A percentile compares a stretch with the other conserved stretches of the same genome.
Evolutionary conservation across 1,140 invertebrate genomes (phyloP).

Genomic region (Cyrtorhinus lividipennis): DNA sequence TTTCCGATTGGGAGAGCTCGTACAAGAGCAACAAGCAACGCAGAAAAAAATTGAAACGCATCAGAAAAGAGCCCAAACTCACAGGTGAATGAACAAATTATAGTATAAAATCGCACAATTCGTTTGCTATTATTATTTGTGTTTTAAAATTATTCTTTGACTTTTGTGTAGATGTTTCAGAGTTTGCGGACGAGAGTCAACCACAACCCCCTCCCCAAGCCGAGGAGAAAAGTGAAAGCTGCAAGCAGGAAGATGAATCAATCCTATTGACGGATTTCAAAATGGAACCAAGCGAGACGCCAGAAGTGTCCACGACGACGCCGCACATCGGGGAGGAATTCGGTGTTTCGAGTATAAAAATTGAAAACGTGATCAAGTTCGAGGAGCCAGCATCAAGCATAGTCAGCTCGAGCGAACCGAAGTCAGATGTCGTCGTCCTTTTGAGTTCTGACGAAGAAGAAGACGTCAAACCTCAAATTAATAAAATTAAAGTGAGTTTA

Average conservation of each 20-base stretch:
- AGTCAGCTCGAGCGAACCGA: no score
- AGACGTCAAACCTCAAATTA: not conserved
- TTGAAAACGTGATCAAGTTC: no score
- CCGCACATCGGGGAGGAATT: not conserved
- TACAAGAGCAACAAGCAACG: conserved; percentile 10
- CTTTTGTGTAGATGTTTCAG: no score
- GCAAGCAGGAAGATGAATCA: not conserved
- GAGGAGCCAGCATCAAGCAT: no score
- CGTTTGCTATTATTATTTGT: no score
- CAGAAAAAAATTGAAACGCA: not conserved
- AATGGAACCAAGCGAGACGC: not conserved
- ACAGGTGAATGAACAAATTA: no score
- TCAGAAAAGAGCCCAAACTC: no score
- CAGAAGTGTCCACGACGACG: not conserved
- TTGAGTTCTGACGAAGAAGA: not conserved
- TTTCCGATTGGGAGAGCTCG: conserved; percentile 15
- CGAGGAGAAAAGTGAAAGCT: no score
- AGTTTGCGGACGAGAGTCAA: no score
- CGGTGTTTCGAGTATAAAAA: not conserved
- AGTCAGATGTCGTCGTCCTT: not conserved
- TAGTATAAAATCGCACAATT: no score
- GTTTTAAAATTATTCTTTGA: no score
- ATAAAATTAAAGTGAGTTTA: not conserved
- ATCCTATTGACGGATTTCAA: not conserved
- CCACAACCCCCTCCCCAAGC: no score